Evolutionary conservation across 2,113 vertebrate genomes (phyloP).

Genomic region (Calypte anna): DNA sequence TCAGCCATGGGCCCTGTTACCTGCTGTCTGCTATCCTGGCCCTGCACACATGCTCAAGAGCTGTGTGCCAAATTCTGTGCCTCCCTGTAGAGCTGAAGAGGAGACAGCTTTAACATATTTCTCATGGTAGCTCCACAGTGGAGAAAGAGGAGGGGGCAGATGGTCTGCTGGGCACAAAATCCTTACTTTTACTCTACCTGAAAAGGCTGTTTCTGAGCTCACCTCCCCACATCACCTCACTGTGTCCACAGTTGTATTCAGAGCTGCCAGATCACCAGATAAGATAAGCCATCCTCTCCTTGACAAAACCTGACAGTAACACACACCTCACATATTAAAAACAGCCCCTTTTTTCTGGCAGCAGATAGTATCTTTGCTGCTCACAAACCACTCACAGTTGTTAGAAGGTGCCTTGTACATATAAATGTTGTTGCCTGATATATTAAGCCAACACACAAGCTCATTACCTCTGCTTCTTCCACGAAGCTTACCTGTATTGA

Average conservation of each 20-base stretch:
- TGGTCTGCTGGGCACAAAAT: background rate
- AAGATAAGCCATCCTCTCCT: conserved; percentile 4
- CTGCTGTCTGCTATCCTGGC: background rate
- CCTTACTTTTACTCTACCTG: background rate
- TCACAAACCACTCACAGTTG: background rate
- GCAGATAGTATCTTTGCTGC: conserved; percentile 26
- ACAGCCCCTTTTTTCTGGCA: background rate
- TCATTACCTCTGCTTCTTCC: background rate
- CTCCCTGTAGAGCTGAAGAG: rapidly evolving
- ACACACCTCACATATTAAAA: conserved; percentile 8
- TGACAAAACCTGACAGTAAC: conserved; percentile 17
- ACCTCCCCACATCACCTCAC: rapidly evolving
- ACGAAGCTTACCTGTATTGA: conserved; percentile 13
- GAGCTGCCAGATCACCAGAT: background rate
- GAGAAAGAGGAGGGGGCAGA: background rate
- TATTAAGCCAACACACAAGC: conserved; percentile 56
- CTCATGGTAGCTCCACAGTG: background rate
- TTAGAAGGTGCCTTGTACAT: conserved; percentile 5
- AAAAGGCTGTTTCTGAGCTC: background rate
- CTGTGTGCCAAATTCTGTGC: background rate
- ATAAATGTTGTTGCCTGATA: conserved; percentile 3
- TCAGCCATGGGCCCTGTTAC: background rate
- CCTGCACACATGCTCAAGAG: rapidly evolving
- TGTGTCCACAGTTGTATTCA: background rate
- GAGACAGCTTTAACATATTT: background rate